Percentiles rank a stretch among this genome's conserved stretches.
These are phyloP conservation scores for Chelonus formosanus DNA, from an alignment of 2,888 invertebrate species.

Conservation along the genomic window DNA sequence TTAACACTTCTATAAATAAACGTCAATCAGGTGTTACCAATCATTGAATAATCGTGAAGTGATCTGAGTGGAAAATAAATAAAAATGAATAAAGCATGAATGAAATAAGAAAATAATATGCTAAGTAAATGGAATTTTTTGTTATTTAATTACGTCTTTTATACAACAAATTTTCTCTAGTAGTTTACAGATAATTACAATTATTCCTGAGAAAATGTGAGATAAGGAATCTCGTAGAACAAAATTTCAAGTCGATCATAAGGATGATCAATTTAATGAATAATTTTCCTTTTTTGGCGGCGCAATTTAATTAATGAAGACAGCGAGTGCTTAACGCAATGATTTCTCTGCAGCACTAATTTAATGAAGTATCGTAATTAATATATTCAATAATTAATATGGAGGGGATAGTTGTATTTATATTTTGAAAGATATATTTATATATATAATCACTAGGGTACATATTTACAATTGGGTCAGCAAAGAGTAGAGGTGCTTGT, in stretches of 20 bases:
- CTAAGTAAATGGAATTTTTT: background rate
- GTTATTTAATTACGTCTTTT: no score
- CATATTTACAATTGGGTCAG: conserved; percentile 58
- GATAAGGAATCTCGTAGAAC: conserved; percentile 30
- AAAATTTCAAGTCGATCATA: conserved; percentile 25
- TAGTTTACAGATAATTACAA: conserved; percentile 5
- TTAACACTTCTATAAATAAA: no score
- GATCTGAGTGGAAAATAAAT: conserved; percentile 5
- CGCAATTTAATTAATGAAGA: conserved; percentile 14
- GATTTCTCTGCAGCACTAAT: conserved; percentile 47
- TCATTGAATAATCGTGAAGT: background rate
- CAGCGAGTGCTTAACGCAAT: conserved; percentile 28
- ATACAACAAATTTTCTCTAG: no score
- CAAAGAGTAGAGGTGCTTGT: conserved; percentile 34
- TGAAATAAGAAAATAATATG: background rate
- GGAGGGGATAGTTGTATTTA: conserved; percentile 53
- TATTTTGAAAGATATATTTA: conserved; percentile 44
- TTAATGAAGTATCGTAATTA: conserved; percentile 57
- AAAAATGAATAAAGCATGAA: conserved; percentile 7
- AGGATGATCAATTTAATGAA: background rate
- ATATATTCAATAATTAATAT: conserved; percentile 63
- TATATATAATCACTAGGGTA: conserved; percentile 62
- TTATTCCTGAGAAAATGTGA: conserved; percentile 26
- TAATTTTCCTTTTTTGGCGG: conserved; percentile 18
- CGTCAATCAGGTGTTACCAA: no score